These are phyloP conservation scores for Digitonthophagus gazella DNA, from an alignment of 2,888 invertebrate species.

Conservation along the genomic window DNA sequence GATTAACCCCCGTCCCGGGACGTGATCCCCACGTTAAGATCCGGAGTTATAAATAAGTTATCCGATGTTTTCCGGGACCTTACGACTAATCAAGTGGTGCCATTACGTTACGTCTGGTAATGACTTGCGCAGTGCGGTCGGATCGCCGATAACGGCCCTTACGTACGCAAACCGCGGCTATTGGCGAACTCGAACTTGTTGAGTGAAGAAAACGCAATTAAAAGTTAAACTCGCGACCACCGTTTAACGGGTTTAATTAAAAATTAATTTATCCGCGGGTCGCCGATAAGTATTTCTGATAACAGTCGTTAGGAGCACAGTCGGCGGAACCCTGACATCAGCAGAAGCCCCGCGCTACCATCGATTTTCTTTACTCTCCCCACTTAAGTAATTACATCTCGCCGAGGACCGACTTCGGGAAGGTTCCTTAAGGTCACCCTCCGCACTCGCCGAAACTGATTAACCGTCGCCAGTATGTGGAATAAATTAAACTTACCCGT, in stretches of 20 bases:
- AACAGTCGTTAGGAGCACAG: background rate
- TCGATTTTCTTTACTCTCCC: background rate
- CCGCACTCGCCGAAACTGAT: background rate
- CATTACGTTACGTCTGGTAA: background rate
- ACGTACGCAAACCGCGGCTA: background rate
- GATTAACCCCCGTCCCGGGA: background rate
- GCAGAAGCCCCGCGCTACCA: background rate
- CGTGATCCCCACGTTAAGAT: background rate
- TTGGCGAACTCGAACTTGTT: background rate
- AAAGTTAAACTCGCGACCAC: no score
- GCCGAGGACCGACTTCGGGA: background rate
- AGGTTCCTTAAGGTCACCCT: background rate
- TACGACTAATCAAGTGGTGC: no score
- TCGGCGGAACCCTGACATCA: background rate
- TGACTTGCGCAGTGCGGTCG: background rate
- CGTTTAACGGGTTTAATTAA: background rate
- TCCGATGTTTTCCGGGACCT: background rate
- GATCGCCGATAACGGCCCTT: no score
- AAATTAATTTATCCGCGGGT: background rate
- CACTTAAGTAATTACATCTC: background rate
- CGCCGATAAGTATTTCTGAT: background rate
- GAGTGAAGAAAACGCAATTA: no score
- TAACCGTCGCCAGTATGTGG: background rate
- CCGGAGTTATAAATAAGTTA: background rate
- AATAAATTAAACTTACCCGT: conserved; percentile 7